A percentile compares a stretch with the other conserved stretches of the same genome.
These are phyloP conservation scores for Drosophila mojavensis DNA, from an alignment of 1,140 invertebrate species.

Conservation along the genomic window DNA sequence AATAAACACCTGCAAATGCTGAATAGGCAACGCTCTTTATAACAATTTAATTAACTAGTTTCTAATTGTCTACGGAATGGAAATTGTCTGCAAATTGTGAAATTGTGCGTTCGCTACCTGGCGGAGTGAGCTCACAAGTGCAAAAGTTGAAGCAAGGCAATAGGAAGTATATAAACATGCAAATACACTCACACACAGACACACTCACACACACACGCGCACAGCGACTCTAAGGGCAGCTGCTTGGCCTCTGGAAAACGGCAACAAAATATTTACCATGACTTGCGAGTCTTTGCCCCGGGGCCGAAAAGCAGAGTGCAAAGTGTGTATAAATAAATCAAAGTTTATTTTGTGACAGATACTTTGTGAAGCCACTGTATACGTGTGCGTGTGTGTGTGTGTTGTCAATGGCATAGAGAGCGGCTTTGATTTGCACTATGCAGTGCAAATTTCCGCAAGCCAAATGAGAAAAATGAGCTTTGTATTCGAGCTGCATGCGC, in stretches of 20 bases:
- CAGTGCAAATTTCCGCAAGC: slow-evolving; percentile 71
- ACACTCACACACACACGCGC: neutral
- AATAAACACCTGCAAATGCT: slow-evolving; percentile 16
- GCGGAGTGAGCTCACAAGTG: slow-evolving; percentile 41
- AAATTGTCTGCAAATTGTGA: slow-evolving; percentile 33
- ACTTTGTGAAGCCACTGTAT: slow-evolving; percentile 30
- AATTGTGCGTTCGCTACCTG: slow-evolving; percentile 15
- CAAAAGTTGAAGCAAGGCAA: slow-evolving; percentile 29
- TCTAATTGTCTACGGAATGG: slow-evolving; percentile 50
- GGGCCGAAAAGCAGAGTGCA: slow-evolving; percentile 54
- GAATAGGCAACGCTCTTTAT: slow-evolving; percentile 13
- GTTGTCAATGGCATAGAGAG: slow-evolving; percentile 37
- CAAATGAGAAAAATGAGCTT: slow-evolving; percentile 60
- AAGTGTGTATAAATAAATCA: slow-evolving; percentile 79
- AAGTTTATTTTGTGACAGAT: slow-evolving; percentile 75
- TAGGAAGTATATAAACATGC: slow-evolving; percentile 14
- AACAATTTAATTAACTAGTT: slow-evolving; percentile 32
- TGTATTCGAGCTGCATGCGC: slow-evolving; percentile 22
- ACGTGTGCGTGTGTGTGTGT: slow-evolving; percentile 16
- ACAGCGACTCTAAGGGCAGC: slow-evolving; percentile 7
- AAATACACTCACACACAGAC: neutral
- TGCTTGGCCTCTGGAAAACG: slow-evolving; percentile 20
- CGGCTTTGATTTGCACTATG: slow-evolving; percentile 65
- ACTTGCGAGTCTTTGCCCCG: slow-evolving; percentile 51
- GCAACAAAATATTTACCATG: slow-evolving; percentile 51